A percentile compares a stretch with the other conserved stretches of the same genome.
phyloP scores from a whole-genome alignment of 1,140 invertebrate genomes.

The Trichonephila clavipes region DNA sequence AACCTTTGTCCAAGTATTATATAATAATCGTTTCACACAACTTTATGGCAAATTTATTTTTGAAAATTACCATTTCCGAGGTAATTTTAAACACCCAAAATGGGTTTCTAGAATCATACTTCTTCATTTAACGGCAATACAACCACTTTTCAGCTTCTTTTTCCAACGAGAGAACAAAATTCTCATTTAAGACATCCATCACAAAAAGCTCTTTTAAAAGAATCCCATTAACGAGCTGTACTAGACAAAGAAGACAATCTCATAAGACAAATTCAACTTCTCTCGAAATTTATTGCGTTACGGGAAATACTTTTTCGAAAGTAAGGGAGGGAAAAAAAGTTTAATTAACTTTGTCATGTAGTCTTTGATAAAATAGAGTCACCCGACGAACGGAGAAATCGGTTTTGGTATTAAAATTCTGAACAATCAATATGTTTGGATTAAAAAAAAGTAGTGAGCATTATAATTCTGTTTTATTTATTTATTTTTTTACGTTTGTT shows the following conservation, averaged over 20 bases:
- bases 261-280: not conserved
- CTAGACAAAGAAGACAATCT: not conserved
- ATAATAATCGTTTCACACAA: too few relatives aligned
- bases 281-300: not conserved
- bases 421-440: conserved; percentile 2
- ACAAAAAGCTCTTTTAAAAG: not conserved
- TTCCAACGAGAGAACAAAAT: not conserved
- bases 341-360: not conserved
- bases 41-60: too few relatives aligned
- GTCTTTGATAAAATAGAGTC: not conserved
- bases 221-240: not conserved
- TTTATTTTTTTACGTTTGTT: not conserved
- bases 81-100: too few relatives aligned
- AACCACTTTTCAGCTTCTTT: not conserved
- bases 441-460: not conserved
- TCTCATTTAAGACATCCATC: not conserved
- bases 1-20: too few relatives aligned
- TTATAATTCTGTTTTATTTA: not conserved
- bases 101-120: not conserved
- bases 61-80: too few relatives aligned
- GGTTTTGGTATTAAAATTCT: conserved; percentile 4
- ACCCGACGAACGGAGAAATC: not conserved
- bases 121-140: not conserved
- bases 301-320: not conserved
- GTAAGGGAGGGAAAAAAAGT: not conserved